Percentiles rank a stretch among this genome's conserved stretches.
These are phyloP conservation scores for Lepilemur ruficaudatus DNA, from an alignment of 2,797 vertebrate species.

Conservation along the genomic window DNA sequence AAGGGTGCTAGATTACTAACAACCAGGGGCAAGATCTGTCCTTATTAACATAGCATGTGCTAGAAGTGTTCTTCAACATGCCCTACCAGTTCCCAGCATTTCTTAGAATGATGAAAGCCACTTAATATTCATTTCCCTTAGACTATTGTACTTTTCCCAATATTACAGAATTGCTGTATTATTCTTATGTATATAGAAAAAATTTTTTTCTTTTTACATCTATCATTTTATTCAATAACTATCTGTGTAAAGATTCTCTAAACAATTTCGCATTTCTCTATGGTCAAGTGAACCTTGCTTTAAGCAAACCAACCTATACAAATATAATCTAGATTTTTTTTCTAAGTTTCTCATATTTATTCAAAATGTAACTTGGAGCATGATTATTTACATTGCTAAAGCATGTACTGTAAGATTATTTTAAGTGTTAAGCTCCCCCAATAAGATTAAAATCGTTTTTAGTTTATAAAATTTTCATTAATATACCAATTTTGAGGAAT, in stretches of 20 bases:
- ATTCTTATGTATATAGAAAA: background rate
- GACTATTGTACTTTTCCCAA: background rate
- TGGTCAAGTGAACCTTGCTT: background rate
- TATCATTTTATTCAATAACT: conserved; percentile 4
- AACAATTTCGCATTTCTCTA: background rate
- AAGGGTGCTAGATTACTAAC: conserved; percentile 50
- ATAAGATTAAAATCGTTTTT: conserved; percentile 3
- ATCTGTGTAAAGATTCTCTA: background rate
- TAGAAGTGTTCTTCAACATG: background rate
- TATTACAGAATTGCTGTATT: background rate
- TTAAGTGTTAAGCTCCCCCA: background rate
- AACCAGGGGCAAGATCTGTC: background rate
- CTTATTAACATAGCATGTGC: background rate
- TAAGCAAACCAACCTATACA: conserved; percentile 7
- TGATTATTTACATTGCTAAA: conserved; percentile 13
- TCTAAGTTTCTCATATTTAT: conserved; percentile 13
- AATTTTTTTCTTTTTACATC: background rate
- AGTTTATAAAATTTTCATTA: conserved; percentile 32
- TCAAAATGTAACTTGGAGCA: conserved; percentile 1
- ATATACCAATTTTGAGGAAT: background rate
- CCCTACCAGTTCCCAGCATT: background rate
- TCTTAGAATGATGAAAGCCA: background rate
- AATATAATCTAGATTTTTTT: conserved; percentile 34
- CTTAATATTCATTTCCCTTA: background rate
- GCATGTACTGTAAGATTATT: background rate